Evolutionary conservation across 2,113 vertebrate genomes (phyloP), one percentile per base, ranked within the genome.

Genomic region (Phasianus colchicus): DNA sequence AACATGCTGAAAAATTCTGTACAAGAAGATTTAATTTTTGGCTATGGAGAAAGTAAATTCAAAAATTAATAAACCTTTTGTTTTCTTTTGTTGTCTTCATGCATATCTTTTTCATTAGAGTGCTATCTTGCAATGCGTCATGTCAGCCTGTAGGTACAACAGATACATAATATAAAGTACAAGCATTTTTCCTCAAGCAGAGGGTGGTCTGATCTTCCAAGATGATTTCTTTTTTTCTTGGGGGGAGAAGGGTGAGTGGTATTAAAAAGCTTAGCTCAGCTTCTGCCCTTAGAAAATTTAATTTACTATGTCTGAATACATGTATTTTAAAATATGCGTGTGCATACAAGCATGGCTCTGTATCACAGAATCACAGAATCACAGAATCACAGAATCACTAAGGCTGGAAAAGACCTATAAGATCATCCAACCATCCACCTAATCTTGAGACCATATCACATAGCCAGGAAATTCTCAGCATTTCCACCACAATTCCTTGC

Each of bases 271-370:
- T 94, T 80, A 92, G 34, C 45, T 91, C 64, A 91, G 66, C 29
- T 90, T 92, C 80, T 90, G 55, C 29, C 86, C 30, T 89, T 57
- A 52, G 45, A 95, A 96, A 96, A 81, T 83, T 45, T 92, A 67
- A 69, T 87, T 96, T 76, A 57, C 65, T 87, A 30, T 85, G 20
- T 57, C 89, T 89, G 78, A 82, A 69, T 90, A 72, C 54, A 60
- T 81, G 94, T 87, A 75, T 92, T 94, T 94, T 78, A 86, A 87
- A 54, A 48, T 73, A 45, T 30, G 13, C 66, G 9, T 75, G 48
- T 47, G 24, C 55, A 81, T n/a, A 58, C 13, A 72, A 34, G 58
- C 50, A 50, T 18, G 19, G 36, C 86, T 71, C 32, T 69, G 34
- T 32, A 52, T 78, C n/a, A n/a, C n/a, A n/a, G n/a, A n/a, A n/a